Conservation (phyloP, 1,140 invertebrate species). For the Bursaphelenchus mucronatus region DNA sequence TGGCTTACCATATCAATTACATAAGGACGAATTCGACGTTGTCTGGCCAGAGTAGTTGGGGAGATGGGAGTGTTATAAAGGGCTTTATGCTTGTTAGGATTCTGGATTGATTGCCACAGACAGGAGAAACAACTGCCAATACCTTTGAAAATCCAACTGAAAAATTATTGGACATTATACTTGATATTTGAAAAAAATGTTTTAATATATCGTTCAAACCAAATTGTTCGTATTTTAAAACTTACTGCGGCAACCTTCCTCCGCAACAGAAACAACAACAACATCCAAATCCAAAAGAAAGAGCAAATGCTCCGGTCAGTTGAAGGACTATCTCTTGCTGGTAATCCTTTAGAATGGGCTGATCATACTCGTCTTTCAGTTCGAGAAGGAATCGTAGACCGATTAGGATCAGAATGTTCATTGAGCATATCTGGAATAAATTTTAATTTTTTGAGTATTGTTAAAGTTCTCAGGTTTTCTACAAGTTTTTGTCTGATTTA, state of each 20-base stretch:
- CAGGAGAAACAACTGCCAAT: too few species aligned
- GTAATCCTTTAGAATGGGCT: conserved; percentile 3
- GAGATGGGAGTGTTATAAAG: too few species aligned
- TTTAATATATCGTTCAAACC: too few species aligned
- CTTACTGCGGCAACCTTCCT: conserved; percentile 5
- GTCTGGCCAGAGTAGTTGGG: too few species aligned
- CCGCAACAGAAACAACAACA: conserved; percentile 24
- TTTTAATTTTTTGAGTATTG: too few species aligned
- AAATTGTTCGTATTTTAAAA: not conserved
- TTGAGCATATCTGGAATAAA: conserved; percentile 9
- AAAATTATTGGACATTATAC: not conserved
- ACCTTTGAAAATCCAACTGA: too few species aligned
- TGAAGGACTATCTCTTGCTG: conserved; percentile 12
- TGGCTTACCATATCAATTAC: too few species aligned
- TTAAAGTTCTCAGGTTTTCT: conserved; percentile 4
- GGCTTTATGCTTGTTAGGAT: too few species aligned
- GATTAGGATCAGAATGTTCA: conserved; percentile 16
- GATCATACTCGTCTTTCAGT: not conserved
- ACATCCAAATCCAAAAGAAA: conserved; percentile 21
- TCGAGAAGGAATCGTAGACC: conserved; percentile 13
- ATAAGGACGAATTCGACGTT: too few species aligned
- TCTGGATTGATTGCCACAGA: too few species aligned
- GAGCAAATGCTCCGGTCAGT: conserved; percentile 7
- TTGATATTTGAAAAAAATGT: not conserved
- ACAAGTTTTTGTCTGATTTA: too few species aligned